Conservation (phyloP, 2,113 vertebrate species). For the Gasterosteus aculeatus region DNA sequence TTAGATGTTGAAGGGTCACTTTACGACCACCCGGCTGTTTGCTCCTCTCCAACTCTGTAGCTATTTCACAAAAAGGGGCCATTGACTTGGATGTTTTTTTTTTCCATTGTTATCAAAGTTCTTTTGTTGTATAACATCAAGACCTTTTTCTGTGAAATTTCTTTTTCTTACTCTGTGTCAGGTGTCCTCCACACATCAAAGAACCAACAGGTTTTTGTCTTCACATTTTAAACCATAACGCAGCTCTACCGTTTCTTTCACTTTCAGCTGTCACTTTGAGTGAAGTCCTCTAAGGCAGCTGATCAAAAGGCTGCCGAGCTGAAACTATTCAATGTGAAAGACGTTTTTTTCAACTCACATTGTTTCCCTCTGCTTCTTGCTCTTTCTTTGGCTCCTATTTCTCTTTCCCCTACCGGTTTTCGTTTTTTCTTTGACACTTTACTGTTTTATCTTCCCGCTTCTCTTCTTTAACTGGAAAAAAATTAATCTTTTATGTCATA, state of each 20-base stretch:
- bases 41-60: not conserved
- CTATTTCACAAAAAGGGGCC: not conserved
- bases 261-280: conserved; percentile 47
- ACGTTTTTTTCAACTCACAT: conserved; percentile 34
- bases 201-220: conserved; percentile 35
- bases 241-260: conserved; percentile 52
- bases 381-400: conserved; percentile 21
- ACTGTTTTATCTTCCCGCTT: not conserved
- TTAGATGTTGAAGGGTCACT: too few relatives aligned
- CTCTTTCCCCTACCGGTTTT: not conserved
- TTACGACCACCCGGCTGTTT: too few relatives aligned
- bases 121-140: not conserved
- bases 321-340: conserved; percentile 51
- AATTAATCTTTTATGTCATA: not conserved
- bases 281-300: conserved; percentile 47
- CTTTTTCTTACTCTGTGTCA: conserved; percentile 39
- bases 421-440: conserved; percentile 17
- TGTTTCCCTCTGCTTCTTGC: conserved; percentile 2
- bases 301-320: conserved; percentile 58
- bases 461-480: not conserved
- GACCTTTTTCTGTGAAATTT: conserved; percentile 10
- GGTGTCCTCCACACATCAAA: conserved; percentile 52
- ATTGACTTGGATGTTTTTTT: not conserved
- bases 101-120: not conserved
- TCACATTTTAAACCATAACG: conserved; percentile 38